A percentile compares a stretch with the other conserved stretches of the same genome.
Conservation (phyloP, 2,113 vertebrate genomes). For the Carollia perspicillata region DNA sequence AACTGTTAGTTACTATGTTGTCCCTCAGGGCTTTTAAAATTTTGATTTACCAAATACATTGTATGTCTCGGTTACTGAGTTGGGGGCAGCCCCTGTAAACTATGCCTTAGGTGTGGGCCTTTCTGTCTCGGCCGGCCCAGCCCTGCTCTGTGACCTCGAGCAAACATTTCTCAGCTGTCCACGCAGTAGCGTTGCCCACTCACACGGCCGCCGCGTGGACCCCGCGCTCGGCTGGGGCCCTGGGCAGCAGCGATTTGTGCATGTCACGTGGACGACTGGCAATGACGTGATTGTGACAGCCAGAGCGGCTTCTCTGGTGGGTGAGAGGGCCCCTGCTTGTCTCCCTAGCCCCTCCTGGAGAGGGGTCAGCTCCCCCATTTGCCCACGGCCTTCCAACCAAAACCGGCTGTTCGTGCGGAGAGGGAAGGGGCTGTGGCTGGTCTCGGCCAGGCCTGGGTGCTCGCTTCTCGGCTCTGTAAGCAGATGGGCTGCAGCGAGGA, state of each 20-base stretch:
- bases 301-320: background rate
- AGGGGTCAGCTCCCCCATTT: background rate
- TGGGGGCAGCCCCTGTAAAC: background rate
- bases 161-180: no score
- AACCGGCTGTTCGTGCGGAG: background rate
- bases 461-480: background rate
- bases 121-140: background rate
- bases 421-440: background rate
- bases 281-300: accelerated
- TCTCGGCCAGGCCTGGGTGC: background rate
- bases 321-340: background rate
- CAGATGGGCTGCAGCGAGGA: background rate
- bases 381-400: background rate
- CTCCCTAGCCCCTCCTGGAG: background rate
- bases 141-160: background rate
- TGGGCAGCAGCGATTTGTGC: background rate
- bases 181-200: background rate
- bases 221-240: accelerated
- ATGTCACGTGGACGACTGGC: accelerated
- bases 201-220: accelerated
- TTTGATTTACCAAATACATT: background rate
- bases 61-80: background rate
- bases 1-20: background rate
- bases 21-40: background rate
- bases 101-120: background rate